These are phyloP conservation scores for Metacarcinus magister DNA, from an alignment of 2,888 invertebrate species.

Conservation along the genomic window DNA sequence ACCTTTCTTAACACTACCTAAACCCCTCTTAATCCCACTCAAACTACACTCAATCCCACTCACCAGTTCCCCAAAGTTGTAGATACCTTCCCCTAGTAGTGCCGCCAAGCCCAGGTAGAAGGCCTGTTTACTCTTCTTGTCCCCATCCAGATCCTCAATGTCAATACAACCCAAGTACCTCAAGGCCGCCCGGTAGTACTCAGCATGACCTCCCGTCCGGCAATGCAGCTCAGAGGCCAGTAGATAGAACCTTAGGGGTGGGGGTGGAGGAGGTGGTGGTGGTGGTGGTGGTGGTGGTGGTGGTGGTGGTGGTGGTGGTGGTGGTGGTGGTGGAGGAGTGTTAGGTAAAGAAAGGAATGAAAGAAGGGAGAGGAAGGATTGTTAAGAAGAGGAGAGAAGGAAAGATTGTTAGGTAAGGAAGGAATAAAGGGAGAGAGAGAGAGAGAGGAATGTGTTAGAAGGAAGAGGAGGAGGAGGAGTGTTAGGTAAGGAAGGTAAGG, in stretches of 20 bases:
- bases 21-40: not conserved
- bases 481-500: conserved; percentile 82
- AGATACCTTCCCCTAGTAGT: conserved; percentile 96
- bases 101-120: conserved; percentile 97
- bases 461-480: not conserved
- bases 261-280: not conserved
- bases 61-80: conserved; percentile 97
- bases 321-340: too few relatives aligned
- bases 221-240: conserved; percentile 96
- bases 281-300: not conserved
- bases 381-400: not conserved
- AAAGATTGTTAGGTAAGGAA: not conserved
- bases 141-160: conserved; percentile 88
- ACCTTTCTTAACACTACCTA: not conserved
- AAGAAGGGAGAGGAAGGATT: too few relatives aligned
- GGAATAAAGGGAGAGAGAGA: not conserved
- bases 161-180: conserved; percentile 92
- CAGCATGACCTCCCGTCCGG: conserved; percentile 94
- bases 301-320: not conserved
- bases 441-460: not conserved
- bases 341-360: too few relatives aligned
- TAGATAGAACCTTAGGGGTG: conserved; percentile 90
- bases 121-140: conserved; percentile 91
- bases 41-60: conserved; percentile 76
- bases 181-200: conserved; percentile 97